Conservation (phyloP, 2,113 vertebrate genomes). For the Eudyptes chrysolophus region DNA sequence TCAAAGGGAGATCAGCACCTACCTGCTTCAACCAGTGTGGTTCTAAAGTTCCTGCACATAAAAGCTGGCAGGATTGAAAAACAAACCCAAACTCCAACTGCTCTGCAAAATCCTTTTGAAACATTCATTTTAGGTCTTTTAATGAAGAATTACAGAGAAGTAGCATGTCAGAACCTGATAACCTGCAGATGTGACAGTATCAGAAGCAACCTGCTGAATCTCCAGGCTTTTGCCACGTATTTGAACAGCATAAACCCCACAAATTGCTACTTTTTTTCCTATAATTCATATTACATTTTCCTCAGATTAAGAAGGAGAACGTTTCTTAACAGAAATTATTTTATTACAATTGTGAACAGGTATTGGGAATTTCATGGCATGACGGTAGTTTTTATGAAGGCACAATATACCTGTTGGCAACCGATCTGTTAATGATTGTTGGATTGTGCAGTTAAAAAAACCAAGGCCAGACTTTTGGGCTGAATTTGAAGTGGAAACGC, state of each 20-base stretch:
- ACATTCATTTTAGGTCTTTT: constrained; percentile 5
- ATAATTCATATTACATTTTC: background rate
- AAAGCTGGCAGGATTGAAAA: background rate
- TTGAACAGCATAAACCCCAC: background rate
- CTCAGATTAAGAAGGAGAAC: background rate
- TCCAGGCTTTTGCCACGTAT: background rate
- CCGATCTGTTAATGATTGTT: background rate
- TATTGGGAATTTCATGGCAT: background rate
- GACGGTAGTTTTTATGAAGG: background rate
- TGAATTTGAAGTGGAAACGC: background rate
- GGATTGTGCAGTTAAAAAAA: background rate
- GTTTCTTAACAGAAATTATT: background rate
- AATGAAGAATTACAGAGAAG: constrained; percentile 33
- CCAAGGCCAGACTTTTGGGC: background rate
- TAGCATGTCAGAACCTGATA: background rate
- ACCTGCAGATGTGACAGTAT: background rate
- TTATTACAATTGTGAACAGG: background rate
- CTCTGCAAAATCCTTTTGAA: constrained; percentile 14
- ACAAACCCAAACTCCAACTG: background rate
- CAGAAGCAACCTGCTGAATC: background rate
- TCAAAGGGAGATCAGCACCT: background rate
- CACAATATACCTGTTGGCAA: background rate
- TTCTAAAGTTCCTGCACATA: background rate
- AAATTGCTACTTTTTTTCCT: background rate
- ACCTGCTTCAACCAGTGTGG: background rate